These are phyloP conservation scores for Caenorhabditis sp. DNA, from an alignment of 2,888 invertebrate genomes.

Conservation along the genomic window DNA sequence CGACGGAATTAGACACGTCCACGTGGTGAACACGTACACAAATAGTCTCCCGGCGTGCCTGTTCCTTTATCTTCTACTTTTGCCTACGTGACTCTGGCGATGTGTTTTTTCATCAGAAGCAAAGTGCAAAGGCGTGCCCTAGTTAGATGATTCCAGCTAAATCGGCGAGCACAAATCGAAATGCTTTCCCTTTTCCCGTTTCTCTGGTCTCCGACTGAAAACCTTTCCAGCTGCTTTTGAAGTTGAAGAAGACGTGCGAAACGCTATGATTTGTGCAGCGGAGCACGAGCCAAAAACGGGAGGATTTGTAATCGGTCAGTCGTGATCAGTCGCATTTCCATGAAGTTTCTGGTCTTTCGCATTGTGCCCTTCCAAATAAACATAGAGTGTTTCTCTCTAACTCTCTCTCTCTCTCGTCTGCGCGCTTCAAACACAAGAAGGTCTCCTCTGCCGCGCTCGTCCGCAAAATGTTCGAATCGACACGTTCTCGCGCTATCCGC, in stretches of 20 bases:
- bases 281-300: too few species aligned
- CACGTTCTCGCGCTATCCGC: slow-evolving; percentile 51
- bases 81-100: slow-evolving; percentile 34
- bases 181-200: neutral
- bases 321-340: too few species aligned
- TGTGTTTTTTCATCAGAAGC: slow-evolving; percentile 15
- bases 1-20: neutral
- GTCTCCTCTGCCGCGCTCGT: slow-evolving; percentile 12
- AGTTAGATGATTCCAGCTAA: slow-evolving; percentile 1
- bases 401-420: too few species aligned
- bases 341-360: neutral
- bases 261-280: neutral
- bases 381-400: slow-evolving; percentile 22
- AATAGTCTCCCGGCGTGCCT: slow-evolving; percentile 4
- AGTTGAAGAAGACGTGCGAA: neutral
- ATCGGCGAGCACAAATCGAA: slow-evolving; percentile 20
- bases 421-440: slow-evolving; percentile 19
- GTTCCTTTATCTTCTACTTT: too few species aligned
- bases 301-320: neutral
- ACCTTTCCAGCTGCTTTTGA: neutral
- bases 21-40: neutral
- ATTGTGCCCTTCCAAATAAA: slow-evolving; percentile 18
- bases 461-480: slow-evolving; percentile 42
- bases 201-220: too few species aligned
- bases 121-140: slow-evolving; percentile 32